Percentiles rank a stretch among this genome's conserved stretches.
phyloP scores from a whole-genome alignment of 2,113 vertebrate genomes.

The Thamnaconus septentrionalis region DNA sequence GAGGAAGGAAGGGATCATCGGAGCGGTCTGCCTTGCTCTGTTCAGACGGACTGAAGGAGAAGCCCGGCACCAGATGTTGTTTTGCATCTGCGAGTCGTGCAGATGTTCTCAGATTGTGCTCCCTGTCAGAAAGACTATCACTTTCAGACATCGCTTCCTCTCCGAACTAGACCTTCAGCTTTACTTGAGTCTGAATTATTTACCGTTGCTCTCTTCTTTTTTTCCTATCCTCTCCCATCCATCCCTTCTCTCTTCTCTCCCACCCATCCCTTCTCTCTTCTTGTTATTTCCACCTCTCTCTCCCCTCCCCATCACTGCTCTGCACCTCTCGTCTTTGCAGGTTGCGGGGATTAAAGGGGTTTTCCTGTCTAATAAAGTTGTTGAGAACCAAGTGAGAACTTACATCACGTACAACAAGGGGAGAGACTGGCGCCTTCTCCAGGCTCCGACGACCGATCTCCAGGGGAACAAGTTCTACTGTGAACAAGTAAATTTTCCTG shows the following conservation, averaged over 20 bases:
- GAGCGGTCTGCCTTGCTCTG: too few relatives aligned
- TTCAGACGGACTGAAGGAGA: slow-evolving; percentile 3
- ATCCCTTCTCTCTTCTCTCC: slow-evolving; percentile 20
- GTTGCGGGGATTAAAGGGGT: slow-evolving; percentile 98
- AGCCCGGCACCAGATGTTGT: slow-evolving; percentile 67
- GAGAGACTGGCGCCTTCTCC: slow-evolving; percentile 90
- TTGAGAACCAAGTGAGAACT: slow-evolving; percentile 93
- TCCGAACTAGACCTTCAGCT: slow-evolving; percentile 59
- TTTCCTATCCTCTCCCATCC: slow-evolving; percentile 1
- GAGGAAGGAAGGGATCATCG: too few relatives aligned
- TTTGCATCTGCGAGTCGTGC: slow-evolving; percentile 50
- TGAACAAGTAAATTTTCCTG: slow-evolving; percentile 80
- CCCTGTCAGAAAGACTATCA: slow-evolving; percentile 65
- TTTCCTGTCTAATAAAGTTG: slow-evolving; percentile 98
- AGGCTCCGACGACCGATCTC: slow-evolving; percentile 85
- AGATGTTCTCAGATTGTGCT: slow-evolving; percentile 64
- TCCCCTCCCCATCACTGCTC: slow-evolving; percentile 9
- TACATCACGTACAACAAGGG: slow-evolving; percentile 98
- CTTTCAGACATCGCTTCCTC: slow-evolving; percentile 50
- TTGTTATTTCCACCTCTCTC: slow-evolving; percentile 1
- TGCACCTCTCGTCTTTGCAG: slow-evolving; percentile 83
- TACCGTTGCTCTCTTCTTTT: slow-evolving; percentile 21
- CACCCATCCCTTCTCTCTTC: slow-evolving; percentile 10
- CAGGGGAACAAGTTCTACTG: slow-evolving; percentile 86
- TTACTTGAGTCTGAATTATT: slow-evolving; percentile 71